A percentile compares a stretch with the other conserved stretches of the same genome.
phyloP scores from a whole-genome alignment of 2,797 vertebrate genomes.

The Arctocebus calabarensis region DNA sequence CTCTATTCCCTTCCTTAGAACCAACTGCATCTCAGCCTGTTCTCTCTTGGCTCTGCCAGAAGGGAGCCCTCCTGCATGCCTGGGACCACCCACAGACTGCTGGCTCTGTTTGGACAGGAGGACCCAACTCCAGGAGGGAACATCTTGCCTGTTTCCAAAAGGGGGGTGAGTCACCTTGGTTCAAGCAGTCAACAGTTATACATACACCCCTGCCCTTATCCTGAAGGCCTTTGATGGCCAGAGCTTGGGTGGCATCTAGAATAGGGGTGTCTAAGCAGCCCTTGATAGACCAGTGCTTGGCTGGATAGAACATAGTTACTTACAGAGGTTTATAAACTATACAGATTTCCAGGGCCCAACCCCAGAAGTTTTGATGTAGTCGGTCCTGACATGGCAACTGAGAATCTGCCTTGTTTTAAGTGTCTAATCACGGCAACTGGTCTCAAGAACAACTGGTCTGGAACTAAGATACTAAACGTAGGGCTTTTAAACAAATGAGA shows the following conservation, averaged over 20 bases:
- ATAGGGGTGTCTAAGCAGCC: not conserved
- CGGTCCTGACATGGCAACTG: not conserved
- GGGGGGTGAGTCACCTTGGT: constrained; percentile 70
- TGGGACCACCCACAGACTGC: constrained; percentile 81
- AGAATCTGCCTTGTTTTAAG: not conserved
- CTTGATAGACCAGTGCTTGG: not conserved
- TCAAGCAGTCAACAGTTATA: constrained; percentile 27
- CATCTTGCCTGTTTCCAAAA: constrained; percentile 68
- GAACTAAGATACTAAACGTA: not conserved
- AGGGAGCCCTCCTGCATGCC: constrained; percentile 75
- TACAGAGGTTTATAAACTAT: not conserved
- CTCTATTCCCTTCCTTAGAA: constrained; percentile 55
- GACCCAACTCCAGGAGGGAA: constrained; percentile 65
- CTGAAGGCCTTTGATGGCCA: not conserved
- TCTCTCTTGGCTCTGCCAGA: constrained; percentile 68
- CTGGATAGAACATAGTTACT: not conserved
- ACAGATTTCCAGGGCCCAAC: not conserved
- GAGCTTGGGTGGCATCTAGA: not conserved
- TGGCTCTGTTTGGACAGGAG: constrained; percentile 74
- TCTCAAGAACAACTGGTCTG: not conserved
- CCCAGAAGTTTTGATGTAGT: not conserved
- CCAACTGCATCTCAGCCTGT: constrained; percentile 79
- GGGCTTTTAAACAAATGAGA: not conserved
- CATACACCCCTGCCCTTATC: not conserved
- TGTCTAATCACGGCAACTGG: not conserved